A percentile compares a stretch with the other conserved stretches of the same genome.
These are phyloP conservation scores for Syngnathus rostellatus DNA, from an alignment of 2,797 vertebrate genomes.

Conservation along the genomic window DNA sequence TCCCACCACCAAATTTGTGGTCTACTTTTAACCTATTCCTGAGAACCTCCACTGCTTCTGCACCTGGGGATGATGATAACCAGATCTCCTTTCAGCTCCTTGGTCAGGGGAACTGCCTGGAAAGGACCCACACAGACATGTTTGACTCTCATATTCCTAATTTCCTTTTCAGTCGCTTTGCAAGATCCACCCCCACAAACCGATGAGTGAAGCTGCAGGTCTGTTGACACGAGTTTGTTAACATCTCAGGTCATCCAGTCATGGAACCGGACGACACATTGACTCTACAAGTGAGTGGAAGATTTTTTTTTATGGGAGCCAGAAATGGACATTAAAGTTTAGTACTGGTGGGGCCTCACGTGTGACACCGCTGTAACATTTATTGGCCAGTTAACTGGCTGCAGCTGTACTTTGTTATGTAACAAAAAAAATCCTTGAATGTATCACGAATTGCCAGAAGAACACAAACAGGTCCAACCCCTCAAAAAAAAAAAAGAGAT, in stretches of 20 bases:
- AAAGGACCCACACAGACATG: not conserved
- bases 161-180: not conserved
- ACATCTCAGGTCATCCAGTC: not conserved
- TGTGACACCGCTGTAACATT: not conserved
- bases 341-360: not conserved
- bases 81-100: not conserved
- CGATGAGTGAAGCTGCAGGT: not conserved
- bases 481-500: not conserved
- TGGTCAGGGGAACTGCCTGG: not conserved
- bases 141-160: not conserved
- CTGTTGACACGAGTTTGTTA: not conserved
- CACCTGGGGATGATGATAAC: not conserved
- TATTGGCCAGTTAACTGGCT: not conserved
- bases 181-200: not conserved
- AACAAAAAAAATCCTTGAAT: not conserved
- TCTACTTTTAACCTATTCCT: not conserved
- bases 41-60: not conserved
- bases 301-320: not conserved
- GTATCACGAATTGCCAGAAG: not conserved
- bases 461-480: not conserved
- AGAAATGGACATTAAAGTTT: not conserved
- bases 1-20: not conserved
- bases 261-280: not conserved
- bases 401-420: slow-evolving; percentile 1
- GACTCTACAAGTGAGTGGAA: not conserved